Evolutionary conservation across 2,797 vertebrate genomes (phyloP), one percentile per base, ranked within the genome.

Genomic region (Cyprinella venusta): DNA sequence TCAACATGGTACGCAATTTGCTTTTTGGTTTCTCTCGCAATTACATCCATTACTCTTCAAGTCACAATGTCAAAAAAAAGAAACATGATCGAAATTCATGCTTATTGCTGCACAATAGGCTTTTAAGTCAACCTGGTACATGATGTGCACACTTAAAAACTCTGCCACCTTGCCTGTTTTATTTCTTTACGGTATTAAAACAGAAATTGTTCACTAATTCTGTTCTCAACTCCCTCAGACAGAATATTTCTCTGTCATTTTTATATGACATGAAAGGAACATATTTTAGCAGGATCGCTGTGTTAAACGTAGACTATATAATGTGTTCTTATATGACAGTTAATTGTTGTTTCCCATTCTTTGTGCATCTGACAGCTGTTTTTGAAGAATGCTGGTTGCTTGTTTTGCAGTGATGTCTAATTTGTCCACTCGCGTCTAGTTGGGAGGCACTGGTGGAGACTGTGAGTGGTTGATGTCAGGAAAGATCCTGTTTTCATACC

Each of bases 401-500:
- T 83, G 85, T 70, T 85, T 87, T 87, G 75, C 83, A 56, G 63
- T 48, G 80, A 70, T 83, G 77, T 83, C 36, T 48, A 79, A 54
- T 88, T 82, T 80, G 61, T 79, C 65, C 33, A 52, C 45, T 64
- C 68, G 70, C 76, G 50, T 65, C 15, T 83, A 68, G 70, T 78
- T 84, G 40, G 76, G 68, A 75, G 77, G 50, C 71, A n/a, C 56
- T 85, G 75, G 81, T 67, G 18, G 72, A 33, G 82, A 52, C 24
- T 72, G 24, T 56, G 33, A 59, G 50, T 56, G 76, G 71, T 61
- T 78, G 80, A 82, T 91, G 94, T 94, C 94, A 94, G 91, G 91
- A 93, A 89, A 91, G 91, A 95, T 95, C 92, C 91, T 89, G 92
- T 94, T 93, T 93, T 94, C 93, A 94, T 95, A 94, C 94, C 93